These are phyloP conservation scores for Nothoprocta pentlandii DNA, from an alignment of 2,113 vertebrate species.

Conservation along the genomic window DNA sequence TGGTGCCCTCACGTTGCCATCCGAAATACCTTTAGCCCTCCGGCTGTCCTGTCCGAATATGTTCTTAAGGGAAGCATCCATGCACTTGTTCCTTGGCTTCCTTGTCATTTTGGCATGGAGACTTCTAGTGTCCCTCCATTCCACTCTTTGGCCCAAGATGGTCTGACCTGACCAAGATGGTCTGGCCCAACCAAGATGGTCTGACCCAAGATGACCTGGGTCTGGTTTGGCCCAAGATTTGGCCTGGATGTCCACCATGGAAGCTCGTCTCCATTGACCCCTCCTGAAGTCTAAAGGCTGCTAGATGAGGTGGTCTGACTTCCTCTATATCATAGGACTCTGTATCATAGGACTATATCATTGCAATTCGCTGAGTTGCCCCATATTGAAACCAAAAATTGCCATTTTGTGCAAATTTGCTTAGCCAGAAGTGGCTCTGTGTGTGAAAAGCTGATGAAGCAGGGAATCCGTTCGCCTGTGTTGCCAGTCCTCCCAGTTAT, in stretches of 20 bases:
- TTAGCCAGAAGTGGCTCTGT: neutral
- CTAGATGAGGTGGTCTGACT: neutral
- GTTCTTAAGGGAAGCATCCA: neutral
- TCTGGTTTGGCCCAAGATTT: no score
- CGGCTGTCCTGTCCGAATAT: neutral
- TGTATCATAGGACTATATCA: no score
- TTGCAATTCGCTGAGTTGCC: neutral
- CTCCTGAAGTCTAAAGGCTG: neutral
- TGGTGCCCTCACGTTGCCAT: accelerated
- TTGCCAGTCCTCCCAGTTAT: accelerated
- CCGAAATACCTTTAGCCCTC: neutral
- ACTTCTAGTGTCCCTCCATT: neutral
- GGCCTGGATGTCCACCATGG: neutral
- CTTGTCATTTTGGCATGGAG: neutral
- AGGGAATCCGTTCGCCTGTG: no score
- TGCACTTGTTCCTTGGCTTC: neutral
- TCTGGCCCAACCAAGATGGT: no score
- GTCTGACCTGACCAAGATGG: no score
- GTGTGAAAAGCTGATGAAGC: accelerated
- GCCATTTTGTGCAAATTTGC: accelerated
- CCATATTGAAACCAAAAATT: neutral
- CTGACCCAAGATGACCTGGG: no score
- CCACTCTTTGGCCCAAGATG: neutral
- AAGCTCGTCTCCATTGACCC: neutral
- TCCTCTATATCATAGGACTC: neutral